These are phyloP conservation scores for Ruditapes philippinarum DNA, from an alignment of 1,140 invertebrate genomes.

Conservation along the genomic window DNA sequence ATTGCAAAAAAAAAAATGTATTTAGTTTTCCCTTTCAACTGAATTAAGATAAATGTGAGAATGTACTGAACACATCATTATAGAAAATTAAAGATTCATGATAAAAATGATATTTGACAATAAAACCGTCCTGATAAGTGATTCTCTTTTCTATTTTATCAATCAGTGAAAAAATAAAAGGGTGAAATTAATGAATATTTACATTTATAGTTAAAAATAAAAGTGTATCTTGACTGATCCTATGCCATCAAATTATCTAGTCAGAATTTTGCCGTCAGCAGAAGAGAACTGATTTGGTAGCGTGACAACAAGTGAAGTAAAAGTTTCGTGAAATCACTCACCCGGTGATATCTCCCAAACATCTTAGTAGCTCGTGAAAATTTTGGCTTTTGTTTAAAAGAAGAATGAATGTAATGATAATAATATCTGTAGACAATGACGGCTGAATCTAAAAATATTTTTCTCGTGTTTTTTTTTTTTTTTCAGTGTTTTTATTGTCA, in stretches of 20 bases:
- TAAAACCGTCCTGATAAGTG: not conserved
- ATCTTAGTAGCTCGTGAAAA: slow-evolving; percentile 14
- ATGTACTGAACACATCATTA: not conserved
- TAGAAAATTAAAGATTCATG: slow-evolving; percentile 12
- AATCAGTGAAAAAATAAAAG: not conserved
- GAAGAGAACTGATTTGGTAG: slow-evolving; percentile 1
- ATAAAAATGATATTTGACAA: not conserved
- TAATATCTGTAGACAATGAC: not conserved
- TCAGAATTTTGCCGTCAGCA: not conserved
- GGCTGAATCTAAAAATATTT: not conserved
- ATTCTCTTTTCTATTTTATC: not conserved
- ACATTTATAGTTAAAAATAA: not conserved
- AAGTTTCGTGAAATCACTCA: not conserved
- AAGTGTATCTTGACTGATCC: not conserved
- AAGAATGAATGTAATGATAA: slow-evolving; percentile 4
- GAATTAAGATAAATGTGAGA: not conserved
- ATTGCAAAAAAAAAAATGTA: not conserved
- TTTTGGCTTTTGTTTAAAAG: slow-evolving; percentile 22
- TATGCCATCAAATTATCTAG: slow-evolving; percentile 9
- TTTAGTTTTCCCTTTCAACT: not conserved
- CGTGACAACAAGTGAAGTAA: not conserved
- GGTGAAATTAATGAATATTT: not conserved
- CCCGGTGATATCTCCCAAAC: slow-evolving; percentile 6
- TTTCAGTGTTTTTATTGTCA: not conserved
- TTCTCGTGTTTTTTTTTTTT: no score